Evolutionary conservation across 2,797 vertebrate species (phyloP).

Genomic region (Mallotus villosus): DNA sequence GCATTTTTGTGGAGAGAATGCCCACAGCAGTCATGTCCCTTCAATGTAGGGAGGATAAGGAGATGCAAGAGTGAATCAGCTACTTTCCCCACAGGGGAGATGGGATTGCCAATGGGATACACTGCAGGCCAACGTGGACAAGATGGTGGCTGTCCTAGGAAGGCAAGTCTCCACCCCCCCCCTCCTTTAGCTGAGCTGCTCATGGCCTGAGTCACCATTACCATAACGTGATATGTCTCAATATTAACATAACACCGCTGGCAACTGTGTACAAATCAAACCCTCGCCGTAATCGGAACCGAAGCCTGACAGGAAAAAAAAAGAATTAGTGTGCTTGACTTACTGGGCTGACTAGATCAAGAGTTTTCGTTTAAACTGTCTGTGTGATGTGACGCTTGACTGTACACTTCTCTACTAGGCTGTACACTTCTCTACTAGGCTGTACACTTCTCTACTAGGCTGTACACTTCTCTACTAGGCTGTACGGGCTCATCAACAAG

Average conservation of each 20-base stretch:
- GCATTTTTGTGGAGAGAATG: conserved; percentile 53
- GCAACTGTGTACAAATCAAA: conserved; percentile 22
- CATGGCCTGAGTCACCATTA: conserved; percentile 56
- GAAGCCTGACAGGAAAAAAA: conserved; percentile 42
- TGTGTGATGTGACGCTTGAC: conserved; percentile 52
- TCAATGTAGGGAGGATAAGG: conserved; percentile 56
- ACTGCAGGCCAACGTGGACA: conserved; percentile 44
- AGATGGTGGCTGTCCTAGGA: conserved; percentile 54
- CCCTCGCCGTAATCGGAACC: conserved; percentile 57
- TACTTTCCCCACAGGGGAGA: conserved; percentile 38
- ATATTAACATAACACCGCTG: conserved; percentile 52
- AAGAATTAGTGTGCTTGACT: conserved; percentile 60
- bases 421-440: too few relatives aligned
- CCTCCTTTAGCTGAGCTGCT: conserved; percentile 38
- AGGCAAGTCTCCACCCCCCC: conserved; percentile 45
- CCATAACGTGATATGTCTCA: conserved; percentile 44
- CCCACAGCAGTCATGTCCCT: conserved; percentile 50
- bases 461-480: conserved; percentile 33
- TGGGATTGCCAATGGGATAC: conserved; percentile 34
- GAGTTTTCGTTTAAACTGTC: conserved; percentile 63
- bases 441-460: conserved; percentile 28
- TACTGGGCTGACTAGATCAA: conserved; percentile 54
- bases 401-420: too few relatives aligned
- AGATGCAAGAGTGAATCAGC: conserved; percentile 59
- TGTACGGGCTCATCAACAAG: conserved; percentile 56